Evolutionary conservation across 1,140 invertebrate species (phyloP).

Genomic region (Ditylenchus dipsaci): DNA sequence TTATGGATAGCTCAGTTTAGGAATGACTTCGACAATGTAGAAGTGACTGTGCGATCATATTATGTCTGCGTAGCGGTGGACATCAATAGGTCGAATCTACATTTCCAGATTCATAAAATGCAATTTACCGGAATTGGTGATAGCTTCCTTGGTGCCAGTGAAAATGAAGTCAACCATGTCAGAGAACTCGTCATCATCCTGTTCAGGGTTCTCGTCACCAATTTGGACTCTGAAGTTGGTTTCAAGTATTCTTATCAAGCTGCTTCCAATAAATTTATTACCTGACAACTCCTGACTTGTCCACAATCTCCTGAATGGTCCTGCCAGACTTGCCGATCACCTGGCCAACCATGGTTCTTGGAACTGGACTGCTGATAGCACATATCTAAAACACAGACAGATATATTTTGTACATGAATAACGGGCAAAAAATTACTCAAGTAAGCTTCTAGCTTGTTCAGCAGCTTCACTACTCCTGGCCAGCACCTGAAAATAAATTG

Average conservation of each 20-base stretch:
- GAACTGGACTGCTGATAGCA: constrained; percentile 65
- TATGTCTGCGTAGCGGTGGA: too few relatives aligned
- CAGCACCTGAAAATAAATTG: constrained; percentile 22
- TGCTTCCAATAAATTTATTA: neutral
- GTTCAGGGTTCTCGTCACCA: constrained; percentile 69
- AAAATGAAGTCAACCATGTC: constrained; percentile 26
- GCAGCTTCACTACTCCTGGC: constrained; percentile 76
- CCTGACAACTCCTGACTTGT: constrained; percentile 90
- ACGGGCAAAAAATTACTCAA: constrained; percentile 77
- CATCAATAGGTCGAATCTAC: too few relatives aligned
- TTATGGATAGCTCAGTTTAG: too few relatives aligned
- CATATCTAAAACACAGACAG: neutral
- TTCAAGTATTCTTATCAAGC: neutral
- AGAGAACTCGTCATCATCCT: neutral
- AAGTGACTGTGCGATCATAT: too few relatives aligned
- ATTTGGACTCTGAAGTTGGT: constrained; percentile 72
- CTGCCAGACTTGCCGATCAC: constrained; percentile 96
- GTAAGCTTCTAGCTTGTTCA: constrained; percentile 80
- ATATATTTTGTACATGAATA: neutral
- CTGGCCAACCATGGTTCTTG: constrained; percentile 86
- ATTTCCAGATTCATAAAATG: too few relatives aligned
- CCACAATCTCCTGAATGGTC: constrained; percentile 95
- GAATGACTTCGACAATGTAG: too few relatives aligned
- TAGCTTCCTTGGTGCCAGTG: constrained; percentile 44
- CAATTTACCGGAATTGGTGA: constrained; percentile 19